Percentiles rank a stretch among this genome's conserved stretches.
Evolutionary conservation across 2,888 invertebrate species (phyloP).

Genomic region (Coleophora flavipennella): DNA sequence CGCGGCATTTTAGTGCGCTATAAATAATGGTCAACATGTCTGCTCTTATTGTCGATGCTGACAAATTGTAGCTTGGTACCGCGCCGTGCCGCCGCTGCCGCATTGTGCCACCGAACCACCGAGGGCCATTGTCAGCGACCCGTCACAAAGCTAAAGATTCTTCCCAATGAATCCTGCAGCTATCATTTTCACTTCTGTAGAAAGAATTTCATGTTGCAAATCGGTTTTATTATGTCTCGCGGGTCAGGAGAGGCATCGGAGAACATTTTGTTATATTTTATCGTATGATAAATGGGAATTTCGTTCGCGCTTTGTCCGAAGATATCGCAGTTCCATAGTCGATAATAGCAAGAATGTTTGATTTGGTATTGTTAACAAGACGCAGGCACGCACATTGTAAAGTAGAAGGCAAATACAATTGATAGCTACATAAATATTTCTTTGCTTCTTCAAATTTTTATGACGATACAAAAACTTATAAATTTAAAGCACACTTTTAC

Average conservation of each 20-base stretch:
- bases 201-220: constrained; percentile 42
- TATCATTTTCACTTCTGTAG: constrained; percentile 64
- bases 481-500: too few species aligned
- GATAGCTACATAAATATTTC: constrained; percentile 11
- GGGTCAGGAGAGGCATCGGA: constrained; percentile 32
- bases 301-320: constrained; percentile 37
- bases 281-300: constrained; percentile 55
- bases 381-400: constrained; percentile 26
- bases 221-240: constrained; percentile 56
- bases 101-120: constrained; percentile 57
- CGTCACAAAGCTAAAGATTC: constrained; percentile 44
- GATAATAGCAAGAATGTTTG: constrained; percentile 43
- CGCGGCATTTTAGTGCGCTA: constrained; percentile 57
- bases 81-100: constrained; percentile 36
- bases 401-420: constrained; percentile 43
- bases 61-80: constrained; percentile 65
- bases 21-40: constrained; percentile 73
- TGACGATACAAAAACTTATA: neutral
- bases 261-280: constrained; percentile 36
- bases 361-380: constrained; percentile 40
- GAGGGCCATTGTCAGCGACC: constrained; percentile 45
- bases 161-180: constrained; percentile 56
- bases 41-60: constrained; percentile 64
- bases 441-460: neutral
- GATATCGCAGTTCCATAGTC: constrained; percentile 22